These are phyloP conservation scores for Sebastolobus alascanus DNA, from an alignment of 2,797 vertebrate species.

Conservation along the genomic window DNA sequence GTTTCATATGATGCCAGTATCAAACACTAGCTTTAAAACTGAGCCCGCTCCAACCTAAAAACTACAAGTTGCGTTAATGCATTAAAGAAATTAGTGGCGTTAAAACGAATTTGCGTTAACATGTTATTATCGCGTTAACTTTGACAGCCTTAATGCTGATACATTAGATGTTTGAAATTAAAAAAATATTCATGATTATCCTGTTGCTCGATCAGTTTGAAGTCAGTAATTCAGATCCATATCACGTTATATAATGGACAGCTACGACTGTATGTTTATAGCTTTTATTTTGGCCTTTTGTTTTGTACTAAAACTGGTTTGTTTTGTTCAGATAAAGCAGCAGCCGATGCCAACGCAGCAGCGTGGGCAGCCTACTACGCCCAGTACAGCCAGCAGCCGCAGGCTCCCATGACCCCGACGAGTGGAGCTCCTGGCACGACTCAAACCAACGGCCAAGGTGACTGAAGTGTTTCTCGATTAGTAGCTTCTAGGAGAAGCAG, in stretches of 20 bases:
- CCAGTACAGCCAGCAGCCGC: conserved; percentile 98
- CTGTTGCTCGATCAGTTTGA: not conserved
- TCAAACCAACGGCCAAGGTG: conserved; percentile 98
- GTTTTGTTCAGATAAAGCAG: conserved; percentile 91
- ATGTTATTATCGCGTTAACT: no score
- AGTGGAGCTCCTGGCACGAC: conserved; percentile 91
- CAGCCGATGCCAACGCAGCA: conserved; percentile 97
- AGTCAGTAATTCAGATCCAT: not conserved
- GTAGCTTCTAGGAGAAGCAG: not conserved
- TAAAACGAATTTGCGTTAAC: no score
- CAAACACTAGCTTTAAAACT: no score
- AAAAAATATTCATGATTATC: not conserved
- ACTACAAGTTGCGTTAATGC: no score
- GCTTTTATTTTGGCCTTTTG: not conserved
- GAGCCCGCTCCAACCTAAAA: no score
- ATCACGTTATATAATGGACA: not conserved
- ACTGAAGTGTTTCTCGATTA: conserved; percentile 5
- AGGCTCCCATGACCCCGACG: conserved; percentile 95
- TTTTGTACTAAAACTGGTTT: conserved; percentile 1
- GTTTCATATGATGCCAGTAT: no score
- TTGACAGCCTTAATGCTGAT: no score
- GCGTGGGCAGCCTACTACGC: conserved; percentile 99
- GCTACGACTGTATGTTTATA: not conserved
- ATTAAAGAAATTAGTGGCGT: no score
- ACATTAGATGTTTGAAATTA: no score